Base-by-base conservation (phyloP, 2,888 invertebrate genomes). In the Schizotus pectinicornis region DNA sequence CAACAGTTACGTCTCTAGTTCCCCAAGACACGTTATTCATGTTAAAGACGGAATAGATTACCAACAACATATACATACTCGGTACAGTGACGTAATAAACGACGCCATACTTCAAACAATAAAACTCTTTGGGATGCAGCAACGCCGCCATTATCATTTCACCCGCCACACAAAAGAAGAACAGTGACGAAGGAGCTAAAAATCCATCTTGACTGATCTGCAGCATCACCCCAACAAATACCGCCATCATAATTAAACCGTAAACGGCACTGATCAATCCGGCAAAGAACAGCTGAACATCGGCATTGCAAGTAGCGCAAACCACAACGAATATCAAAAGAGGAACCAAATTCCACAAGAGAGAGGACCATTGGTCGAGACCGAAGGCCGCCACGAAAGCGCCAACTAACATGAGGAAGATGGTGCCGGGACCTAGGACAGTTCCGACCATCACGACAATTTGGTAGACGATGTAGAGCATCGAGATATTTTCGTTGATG, bases 21-120 rank as follows among this genome's bases (percentile, higher is more conserved):
- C 97, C 97, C 97, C 97, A 97, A 1, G 91, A 89, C 2, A 97
- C 92, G 72, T 94, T 91, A 77, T 97, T 94, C 81, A 97, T 84
- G 77, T 97, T 97, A 76, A 95, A 94, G 22, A 96, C 83, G 0
- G 95, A 94, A 77, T 94, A 97, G 53, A 97, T 90, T 65, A 95
- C 90, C 50, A 97, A 83, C 74, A 97, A 81, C 85, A 97, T 88
- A 78, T 96, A 97, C 91, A 96, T 96, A 64, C 94, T 92, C 0
- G 97, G 97, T 49, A 97, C 94, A 5, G 95, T 92, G 42, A 97
- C 87, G 76, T 92, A 92, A 77, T 97, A 97, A 36, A 97, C 86
- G 57, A 86, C 74, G 9, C 91, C 85, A 68, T 88, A 90, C 34
- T 88, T 76, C n/a, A 95, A 78, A 63, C 93, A 94, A 39, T 81